Evolutionary conservation across 2,797 vertebrate species (phyloP).

Genomic region (Limosa lapponica): DNA sequence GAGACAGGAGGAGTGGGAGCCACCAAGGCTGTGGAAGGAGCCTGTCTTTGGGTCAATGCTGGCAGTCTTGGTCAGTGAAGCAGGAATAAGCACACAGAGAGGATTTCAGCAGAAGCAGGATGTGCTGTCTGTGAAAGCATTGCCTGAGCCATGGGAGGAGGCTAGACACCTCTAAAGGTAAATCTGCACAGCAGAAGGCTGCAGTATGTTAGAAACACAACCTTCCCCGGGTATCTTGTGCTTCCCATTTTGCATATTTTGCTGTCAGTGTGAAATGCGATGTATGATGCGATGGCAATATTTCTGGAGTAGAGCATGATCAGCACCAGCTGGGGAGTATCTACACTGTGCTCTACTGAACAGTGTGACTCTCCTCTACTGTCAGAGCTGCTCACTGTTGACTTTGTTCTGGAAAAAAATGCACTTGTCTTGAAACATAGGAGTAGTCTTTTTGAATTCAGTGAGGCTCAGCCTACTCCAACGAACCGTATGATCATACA

Average conservation of each 20-base stretch:
- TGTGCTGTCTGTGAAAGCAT: background rate
- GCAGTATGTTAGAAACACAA: background rate
- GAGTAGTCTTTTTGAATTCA: background rate
- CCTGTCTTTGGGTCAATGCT: background rate
- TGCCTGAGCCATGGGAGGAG: fast-evolving
- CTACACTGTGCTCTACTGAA: background rate
- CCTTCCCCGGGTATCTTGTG: background rate
- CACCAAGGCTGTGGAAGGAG: background rate
- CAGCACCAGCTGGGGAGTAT: background rate
- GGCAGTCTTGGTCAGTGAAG: background rate
- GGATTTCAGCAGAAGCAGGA: background rate
- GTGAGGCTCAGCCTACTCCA: background rate
- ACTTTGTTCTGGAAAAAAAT: background rate
- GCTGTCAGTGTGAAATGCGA: background rate
- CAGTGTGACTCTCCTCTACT: background rate
- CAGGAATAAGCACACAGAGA: background rate
- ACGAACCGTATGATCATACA: background rate
- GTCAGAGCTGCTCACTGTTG: background rate
- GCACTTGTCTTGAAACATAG: background rate
- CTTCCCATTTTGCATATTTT: background rate
- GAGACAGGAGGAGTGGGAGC: background rate
- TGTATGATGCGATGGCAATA: fast-evolving
- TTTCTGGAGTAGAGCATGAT: background rate
- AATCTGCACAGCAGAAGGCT: background rate
- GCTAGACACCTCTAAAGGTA: background rate